phyloP scores from a whole-genome alignment of 2,888 invertebrate genomes.

The Seira ritae region DNA sequence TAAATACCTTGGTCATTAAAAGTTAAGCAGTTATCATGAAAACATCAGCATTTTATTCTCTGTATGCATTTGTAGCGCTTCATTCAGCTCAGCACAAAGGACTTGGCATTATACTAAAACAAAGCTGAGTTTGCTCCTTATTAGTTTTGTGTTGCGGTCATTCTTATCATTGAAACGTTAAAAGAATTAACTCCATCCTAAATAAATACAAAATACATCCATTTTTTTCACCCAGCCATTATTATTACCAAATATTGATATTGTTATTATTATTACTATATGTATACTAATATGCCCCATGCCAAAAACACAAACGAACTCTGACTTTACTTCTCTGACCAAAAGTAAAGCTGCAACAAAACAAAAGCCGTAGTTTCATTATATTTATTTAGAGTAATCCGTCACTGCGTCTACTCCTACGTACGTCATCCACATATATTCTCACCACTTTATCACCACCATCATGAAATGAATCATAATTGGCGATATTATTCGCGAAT shows the following conservation, averaged over 20 bases:
- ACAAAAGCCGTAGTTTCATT: not conserved
- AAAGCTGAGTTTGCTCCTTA: not conserved
- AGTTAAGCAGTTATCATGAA: not conserved
- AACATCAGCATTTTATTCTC: not conserved
- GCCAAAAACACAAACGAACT: not conserved
- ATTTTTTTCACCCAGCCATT: no score
- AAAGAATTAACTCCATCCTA: not conserved
- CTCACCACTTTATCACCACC: slow-evolving; percentile 1
- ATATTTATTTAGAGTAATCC: not conserved
- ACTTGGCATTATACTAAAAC: not conserved
- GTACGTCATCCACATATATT: slow-evolving; percentile 7
- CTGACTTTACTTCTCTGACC: no score
- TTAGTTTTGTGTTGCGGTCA: not conserved
- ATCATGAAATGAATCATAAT: slow-evolving; percentile 6
- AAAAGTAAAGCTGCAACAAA: no score
- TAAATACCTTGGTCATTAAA: slow-evolving; percentile 5
- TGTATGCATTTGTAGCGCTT: not conserved
- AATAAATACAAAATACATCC: not conserved
- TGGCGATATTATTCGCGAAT: not conserved
- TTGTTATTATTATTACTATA: no score
- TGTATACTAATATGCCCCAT: not conserved
- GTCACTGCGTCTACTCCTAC: not conserved
- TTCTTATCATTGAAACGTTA: not conserved
- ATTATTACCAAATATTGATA: no score
- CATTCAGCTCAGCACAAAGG: no score